Evolutionary conservation across 1,140 invertebrate species (phyloP), one percentile per base, ranked within the genome.

Genomic region (Teleogryllus occipitalis): DNA sequence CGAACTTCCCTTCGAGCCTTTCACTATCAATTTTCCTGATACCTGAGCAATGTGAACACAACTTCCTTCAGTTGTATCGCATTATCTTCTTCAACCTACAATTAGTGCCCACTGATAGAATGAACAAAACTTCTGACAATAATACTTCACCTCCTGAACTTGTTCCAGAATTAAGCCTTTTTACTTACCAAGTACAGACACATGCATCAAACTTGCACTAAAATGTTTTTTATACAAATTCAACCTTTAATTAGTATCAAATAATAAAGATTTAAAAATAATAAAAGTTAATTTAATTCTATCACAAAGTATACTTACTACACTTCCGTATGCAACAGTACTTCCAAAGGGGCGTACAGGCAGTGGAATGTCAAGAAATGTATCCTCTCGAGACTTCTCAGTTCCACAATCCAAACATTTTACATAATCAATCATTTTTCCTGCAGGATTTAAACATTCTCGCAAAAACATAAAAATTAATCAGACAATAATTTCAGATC

Each of bases 371-470:
- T 97, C 96, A 15, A 96, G 87, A 85, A 96, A 97, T 10, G 93
- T 93, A 85, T 96, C 95, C 85, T 93, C 91, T 77, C 94, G 88
- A 14, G 92, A 92, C 87, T 95, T 97, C 83, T 96, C 95, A 75
- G 91, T 94, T 39, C 90, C 88, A 88, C 96, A 98, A 86, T 95
- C 93, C 54, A 96, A 85, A 87, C 96, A 98, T 86, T 96, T 95
- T 7, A 97, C 95, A 85, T 96, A 97, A 87, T 97, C 96, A 79
- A 94, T 94, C 91, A 97, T 93, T 87, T 95, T 95, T 81, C 94
- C 92, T 92, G 88, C 79, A 90, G 89, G 81, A 87, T 83, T 49
- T 79, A 78, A 39, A 39, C 27, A 39, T 39, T 39, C 27, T 39
- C 5, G 27, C 27, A 39, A 39, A 39, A 39, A 3, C 10, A 65